A percentile compares a stretch with the other conserved stretches of the same genome.
Conservation (phyloP, 2,797 vertebrate species). For the Lepilemur septentrionalis region DNA sequence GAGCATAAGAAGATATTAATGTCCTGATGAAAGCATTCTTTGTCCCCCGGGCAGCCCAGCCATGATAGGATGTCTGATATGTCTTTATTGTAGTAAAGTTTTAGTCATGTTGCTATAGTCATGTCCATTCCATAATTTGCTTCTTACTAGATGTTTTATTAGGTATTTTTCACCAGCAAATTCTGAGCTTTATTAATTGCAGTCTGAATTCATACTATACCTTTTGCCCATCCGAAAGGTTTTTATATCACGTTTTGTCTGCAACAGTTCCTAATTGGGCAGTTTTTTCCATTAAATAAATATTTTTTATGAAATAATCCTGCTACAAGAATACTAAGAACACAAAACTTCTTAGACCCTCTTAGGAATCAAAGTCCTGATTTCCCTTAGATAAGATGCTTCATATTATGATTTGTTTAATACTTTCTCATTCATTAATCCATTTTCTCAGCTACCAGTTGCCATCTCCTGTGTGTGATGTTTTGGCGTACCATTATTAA, state of each 20-base stretch:
- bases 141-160: neutral
- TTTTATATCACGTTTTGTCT: neutral
- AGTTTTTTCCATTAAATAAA: neutral
- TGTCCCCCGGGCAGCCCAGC: neutral
- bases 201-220: neutral
- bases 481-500: neutral
- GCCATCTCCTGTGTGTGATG: neutral
- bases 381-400: neutral
- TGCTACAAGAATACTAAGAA: neutral
- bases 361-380: neutral
- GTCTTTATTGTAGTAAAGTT: neutral
- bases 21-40: neutral
- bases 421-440: constrained; percentile 1
- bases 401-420: neutral
- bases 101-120: neutral
- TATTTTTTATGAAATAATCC: neutral
- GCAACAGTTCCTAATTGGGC: neutral
- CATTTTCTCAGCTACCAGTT: neutral
- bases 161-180: neutral
- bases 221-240: neutral
- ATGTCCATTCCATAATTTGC: neutral
- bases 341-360: neutral
- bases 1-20: neutral
- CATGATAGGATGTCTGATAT: neutral
- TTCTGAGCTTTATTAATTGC: neutral